Percentiles rank a stretch among this genome's conserved stretches.
These are phyloP conservation scores for Drosophila anomalipes DNA, from an alignment of 2,888 invertebrate species.

Conservation along the genomic window DNA sequence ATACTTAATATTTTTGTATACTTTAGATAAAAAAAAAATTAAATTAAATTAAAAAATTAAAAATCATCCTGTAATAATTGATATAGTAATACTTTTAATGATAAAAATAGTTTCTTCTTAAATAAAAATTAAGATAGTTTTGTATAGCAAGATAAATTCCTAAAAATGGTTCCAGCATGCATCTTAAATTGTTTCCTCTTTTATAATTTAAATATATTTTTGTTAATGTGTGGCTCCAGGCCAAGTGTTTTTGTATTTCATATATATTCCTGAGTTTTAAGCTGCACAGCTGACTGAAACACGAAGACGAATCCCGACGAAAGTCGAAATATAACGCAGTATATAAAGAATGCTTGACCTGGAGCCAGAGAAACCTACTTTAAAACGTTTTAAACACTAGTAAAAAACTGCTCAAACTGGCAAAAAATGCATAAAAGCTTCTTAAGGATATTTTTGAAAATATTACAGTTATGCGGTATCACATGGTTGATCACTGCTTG, in stretches of 20 bases:
- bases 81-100: background rate
- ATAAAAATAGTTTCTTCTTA: background rate
- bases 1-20: background rate
- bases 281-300: background rate
- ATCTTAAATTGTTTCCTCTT: background rate
- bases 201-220: background rate
- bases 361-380: background rate
- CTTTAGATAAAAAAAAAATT: background rate
- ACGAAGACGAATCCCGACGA: background rate
- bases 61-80: background rate
- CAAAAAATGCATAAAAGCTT: background rate
- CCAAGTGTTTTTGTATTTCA: background rate
- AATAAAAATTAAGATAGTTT: background rate
- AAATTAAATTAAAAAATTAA: background rate
- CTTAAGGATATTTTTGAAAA: background rate
- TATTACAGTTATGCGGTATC: slow-evolving; percentile 17
- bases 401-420: background rate
- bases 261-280: background rate
- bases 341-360: background rate
- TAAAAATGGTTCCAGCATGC: background rate
- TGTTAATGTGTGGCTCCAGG: too few species aligned
- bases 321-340: background rate
- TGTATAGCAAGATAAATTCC: background rate
- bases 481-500: background rate
- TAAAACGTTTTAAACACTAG: background rate